Conservation (phyloP, 1,140 invertebrate genomes). For the Phortica variegata region DNA sequence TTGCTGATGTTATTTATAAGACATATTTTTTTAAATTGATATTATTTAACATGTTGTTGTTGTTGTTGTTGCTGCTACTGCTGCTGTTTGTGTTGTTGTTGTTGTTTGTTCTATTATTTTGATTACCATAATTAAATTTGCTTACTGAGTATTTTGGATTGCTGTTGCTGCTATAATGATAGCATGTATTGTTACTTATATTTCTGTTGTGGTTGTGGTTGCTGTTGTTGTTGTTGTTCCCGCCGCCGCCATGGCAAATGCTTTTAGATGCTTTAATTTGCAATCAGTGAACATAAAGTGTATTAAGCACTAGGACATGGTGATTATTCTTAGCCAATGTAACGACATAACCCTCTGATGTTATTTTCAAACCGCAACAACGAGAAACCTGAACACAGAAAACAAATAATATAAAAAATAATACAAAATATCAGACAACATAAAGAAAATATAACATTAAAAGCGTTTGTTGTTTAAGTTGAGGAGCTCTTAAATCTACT, state of each 20-base stretch:
- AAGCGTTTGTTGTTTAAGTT: too few species aligned
- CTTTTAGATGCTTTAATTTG: slow-evolving; percentile 50
- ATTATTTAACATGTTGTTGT: slow-evolving; percentile 20
- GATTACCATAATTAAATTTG: background rate
- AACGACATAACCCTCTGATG: slow-evolving; percentile 93
- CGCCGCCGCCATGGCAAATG: slow-evolving; percentile 45
- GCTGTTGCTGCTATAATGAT: slow-evolving; percentile 11
- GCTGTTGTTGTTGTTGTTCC: slow-evolving; percentile 45
- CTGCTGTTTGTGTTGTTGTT: background rate
- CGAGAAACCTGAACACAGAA: slow-evolving; percentile 78
- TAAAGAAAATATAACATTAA: background rate
- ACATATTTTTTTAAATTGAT: slow-evolving; percentile 12
- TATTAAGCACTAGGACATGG: slow-evolving; percentile 94
- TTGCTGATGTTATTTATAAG: slow-evolving; percentile 19
- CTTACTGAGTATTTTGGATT: background rate
- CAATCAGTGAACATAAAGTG: slow-evolving; percentile 84
- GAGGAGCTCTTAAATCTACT: background rate
- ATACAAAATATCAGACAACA: slow-evolving; percentile 3
- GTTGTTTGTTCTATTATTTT: slow-evolving; percentile 1
- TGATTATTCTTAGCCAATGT: slow-evolving; percentile 98
- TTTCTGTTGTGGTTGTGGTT: slow-evolving; percentile 22
- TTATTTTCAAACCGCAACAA: slow-evolving; percentile 96
- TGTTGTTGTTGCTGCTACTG: slow-evolving; percentile 3
- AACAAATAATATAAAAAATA: slow-evolving; percentile 9
- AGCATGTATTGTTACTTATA: slow-evolving; percentile 15